Conservation (phyloP, 64 coral and sea anemone species). For the Anthopleura sola region DNA sequence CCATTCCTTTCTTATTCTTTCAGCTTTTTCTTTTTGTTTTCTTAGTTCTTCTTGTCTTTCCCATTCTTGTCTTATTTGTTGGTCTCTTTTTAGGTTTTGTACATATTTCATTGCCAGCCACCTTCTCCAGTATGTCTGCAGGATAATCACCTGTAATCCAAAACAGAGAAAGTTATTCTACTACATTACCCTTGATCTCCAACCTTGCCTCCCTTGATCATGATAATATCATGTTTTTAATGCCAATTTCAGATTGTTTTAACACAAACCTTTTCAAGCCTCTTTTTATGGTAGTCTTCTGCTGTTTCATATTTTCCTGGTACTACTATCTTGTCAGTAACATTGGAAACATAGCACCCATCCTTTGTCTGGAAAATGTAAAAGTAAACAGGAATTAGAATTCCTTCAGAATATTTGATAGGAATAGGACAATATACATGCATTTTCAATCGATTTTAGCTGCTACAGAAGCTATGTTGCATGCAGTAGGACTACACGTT, state of each 20-base stretch:
- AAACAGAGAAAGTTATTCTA: neutral
- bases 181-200: no score
- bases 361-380: slow-evolving; percentile 72
- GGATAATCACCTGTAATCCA: slow-evolving; percentile 72
- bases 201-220: no score
- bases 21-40: slow-evolving; percentile 86
- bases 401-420: no score
- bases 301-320: slow-evolving; percentile 90
- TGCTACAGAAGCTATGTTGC: no score
- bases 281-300: slow-evolving; percentile 61
- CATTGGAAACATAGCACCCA: slow-evolving; percentile 92
- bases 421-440: no score
- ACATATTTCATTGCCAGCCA: slow-evolving; percentile 96
- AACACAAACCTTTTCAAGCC: slow-evolving; percentile 65
- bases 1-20: slow-evolving; percentile 86
- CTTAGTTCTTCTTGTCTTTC: slow-evolving; percentile 86
- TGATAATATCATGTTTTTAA: no score
- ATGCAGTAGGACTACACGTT: neutral
- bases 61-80: slow-evolving; percentile 58
- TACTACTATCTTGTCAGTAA: slow-evolving; percentile 76
- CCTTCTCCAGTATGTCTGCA: slow-evolving; percentile 93
- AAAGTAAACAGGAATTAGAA: no score
- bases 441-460: no score
- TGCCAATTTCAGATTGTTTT: neutral
- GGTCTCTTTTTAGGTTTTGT: slow-evolving; percentile 58